Percentiles rank a stretch among this genome's conserved stretches.
These are phyloP conservation scores for Fabriciana adippe DNA, from an alignment of 2,888 invertebrate species.

Conservation along the genomic window DNA sequence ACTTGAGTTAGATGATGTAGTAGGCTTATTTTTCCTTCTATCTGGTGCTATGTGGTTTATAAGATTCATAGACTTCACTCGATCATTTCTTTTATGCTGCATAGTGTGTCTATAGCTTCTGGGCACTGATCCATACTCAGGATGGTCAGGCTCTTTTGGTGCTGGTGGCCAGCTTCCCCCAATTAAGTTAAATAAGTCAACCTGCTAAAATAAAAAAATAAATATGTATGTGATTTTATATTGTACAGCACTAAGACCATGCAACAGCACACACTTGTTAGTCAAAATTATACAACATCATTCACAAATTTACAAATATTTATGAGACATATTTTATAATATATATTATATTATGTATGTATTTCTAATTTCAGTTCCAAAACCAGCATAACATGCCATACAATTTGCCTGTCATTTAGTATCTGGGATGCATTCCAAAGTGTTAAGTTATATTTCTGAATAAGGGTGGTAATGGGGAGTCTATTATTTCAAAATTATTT, in stretches of 20 bases:
- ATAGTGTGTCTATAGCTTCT: slow-evolving; percentile 59
- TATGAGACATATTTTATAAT: no score
- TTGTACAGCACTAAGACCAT: neutral
- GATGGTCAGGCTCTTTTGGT: slow-evolving; percentile 58
- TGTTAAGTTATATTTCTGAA: no score
- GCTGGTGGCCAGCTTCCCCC: slow-evolving; percentile 79
- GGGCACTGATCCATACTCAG: slow-evolving; percentile 66
- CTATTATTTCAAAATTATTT: no score
- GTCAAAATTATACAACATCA: no score
- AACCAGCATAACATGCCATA: no score
- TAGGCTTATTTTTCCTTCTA: slow-evolving; percentile 58
- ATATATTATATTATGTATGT: no score
- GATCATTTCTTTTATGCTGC: slow-evolving; percentile 67
- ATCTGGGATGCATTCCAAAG: no score
- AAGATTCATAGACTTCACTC: slow-evolving; percentile 83
- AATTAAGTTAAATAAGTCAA: slow-evolving; percentile 72
- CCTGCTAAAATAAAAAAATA: slow-evolving; percentile 53
- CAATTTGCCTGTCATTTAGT: no score
- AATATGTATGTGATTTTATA: neutral
- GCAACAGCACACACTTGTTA: no score
- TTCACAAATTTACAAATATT: no score
- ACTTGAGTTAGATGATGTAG: slow-evolving; percentile 43
- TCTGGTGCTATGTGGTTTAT: slow-evolving; percentile 81
- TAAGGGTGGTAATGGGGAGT: no score
- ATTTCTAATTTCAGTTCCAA: no score